Evolutionary conservation across 2,888 invertebrate species (phyloP).

Genomic region (Diarsia mendica): DNA sequence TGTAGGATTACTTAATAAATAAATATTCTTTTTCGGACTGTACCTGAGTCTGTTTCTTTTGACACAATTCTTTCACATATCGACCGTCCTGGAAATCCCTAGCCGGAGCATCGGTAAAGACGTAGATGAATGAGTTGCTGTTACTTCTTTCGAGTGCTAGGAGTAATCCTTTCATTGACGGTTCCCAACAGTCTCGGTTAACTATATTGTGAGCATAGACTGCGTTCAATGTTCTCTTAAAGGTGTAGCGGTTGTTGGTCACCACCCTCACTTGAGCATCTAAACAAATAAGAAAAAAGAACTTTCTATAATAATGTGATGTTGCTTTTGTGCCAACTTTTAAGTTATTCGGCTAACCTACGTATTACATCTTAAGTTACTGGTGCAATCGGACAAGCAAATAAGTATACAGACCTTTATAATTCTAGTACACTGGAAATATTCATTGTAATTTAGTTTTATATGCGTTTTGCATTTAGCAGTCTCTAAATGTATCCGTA

Average conservation of each 20-base stretch:
- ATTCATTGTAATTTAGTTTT: too few species aligned
- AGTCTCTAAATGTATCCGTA: too few species aligned
- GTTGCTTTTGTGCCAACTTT: neutral
- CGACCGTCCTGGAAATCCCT: conserved; percentile 56
- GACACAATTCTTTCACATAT: conserved; percentile 63
- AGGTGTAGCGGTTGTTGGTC: conserved; percentile 31
- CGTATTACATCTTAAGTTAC: neutral
- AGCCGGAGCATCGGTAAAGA: conserved; percentile 73
- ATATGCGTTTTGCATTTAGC: too few species aligned
- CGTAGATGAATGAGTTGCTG: conserved; percentile 67
- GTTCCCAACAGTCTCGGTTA: conserved; percentile 65
- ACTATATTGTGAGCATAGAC: conserved; percentile 14
- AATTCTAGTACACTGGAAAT: too few species aligned
- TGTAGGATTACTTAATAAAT: neutral
- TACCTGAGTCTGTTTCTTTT: conserved; percentile 69
- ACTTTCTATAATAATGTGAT: neutral
- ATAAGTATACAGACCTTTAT: too few species aligned
- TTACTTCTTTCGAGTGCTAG: conserved; percentile 64
- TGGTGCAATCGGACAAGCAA: neutral
- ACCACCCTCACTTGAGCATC: conserved; percentile 32
- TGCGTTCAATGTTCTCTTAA: conserved; percentile 31
- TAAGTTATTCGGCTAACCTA: neutral
- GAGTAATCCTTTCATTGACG: conserved; percentile 65
- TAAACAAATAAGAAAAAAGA: conserved; percentile 6
- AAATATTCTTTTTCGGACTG: neutral